Conservation (phyloP, 2,888 invertebrate genomes). For the Pachydiplax longipennis region DNA sequence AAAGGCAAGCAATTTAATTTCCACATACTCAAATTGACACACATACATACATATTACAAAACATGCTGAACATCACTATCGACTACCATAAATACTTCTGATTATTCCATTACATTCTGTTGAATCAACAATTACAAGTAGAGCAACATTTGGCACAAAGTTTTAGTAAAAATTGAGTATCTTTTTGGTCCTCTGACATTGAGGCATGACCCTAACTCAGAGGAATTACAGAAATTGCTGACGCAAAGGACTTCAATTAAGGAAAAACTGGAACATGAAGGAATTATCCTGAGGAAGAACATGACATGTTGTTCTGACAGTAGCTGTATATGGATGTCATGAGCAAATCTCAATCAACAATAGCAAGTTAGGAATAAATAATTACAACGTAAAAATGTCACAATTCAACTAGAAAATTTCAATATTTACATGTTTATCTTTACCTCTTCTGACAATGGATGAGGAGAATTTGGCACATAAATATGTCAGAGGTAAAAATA, state of each 20-base stretch:
- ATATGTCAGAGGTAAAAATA: background rate
- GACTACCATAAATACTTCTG: constrained; percentile 29
- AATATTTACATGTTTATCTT: background rate
- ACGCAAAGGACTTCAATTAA: background rate
- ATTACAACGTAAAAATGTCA: background rate
- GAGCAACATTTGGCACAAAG: constrained; percentile 34
- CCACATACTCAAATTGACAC: constrained; percentile 39
- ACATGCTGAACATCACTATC: constrained; percentile 30
- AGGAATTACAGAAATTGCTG: background rate
- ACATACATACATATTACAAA: constrained; percentile 39
- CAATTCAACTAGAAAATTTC: background rate
- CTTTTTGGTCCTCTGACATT: background rate
- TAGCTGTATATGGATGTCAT: background rate
- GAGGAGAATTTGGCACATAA: constrained; percentile 13
- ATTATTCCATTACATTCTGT: constrained; percentile 28
- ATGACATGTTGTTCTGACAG: background rate
- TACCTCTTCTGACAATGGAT: background rate
- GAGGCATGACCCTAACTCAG: background rate
- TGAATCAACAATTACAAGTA: constrained; percentile 23
- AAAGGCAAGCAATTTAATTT: constrained; percentile 24
- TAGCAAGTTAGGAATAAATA: background rate
- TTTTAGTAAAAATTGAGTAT: constrained; percentile 31
- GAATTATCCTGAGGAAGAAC: background rate
- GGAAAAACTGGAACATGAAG: background rate
- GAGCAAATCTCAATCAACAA: constrained; percentile 31